Evolutionary conservation across 2,113 vertebrate species (phyloP), one percentile per base, ranked within the genome.

Genomic region (Tachysurus vachellii): DNA sequence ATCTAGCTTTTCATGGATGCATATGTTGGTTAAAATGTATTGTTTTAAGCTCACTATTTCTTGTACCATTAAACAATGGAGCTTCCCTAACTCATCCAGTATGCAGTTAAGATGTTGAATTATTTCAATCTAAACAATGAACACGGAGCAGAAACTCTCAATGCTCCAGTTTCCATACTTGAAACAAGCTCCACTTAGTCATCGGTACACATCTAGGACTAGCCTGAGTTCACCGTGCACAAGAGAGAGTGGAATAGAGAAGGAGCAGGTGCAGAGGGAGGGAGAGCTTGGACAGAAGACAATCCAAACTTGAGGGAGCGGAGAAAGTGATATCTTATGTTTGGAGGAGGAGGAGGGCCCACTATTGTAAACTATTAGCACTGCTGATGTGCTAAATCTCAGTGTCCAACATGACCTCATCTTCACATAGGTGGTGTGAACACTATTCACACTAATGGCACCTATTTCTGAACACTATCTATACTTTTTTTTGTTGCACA

Each of bases 301-400:
- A 47, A 50, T 16, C 36, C 50, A 26, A 53, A 53, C 5, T 53
- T 53, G 2, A 4, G 44, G 11, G n/a, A 36, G 53, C 14, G 26
- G 9, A 10, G 17, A 79, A 62, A 70, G 53, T n/a, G 68, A 44
- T 64, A n/a, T 54, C 36, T 14, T 28, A 23, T 12, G 26, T 54
- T 47, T 68, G 66, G 79, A 36, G 1, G 31, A 1, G 36, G 36
- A 36, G 36, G 54, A 57, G 54, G 53, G 62, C 80, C 73, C 84
- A 83, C 75, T 88, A 84, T 80, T 88, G 87, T 86, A 90, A 86
- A 90, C 80, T 50, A 86, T 31, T 21, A 71, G 80, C 77, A 82
- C 53, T 85, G 83, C 68, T 42, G 71, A 82, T 10, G 42, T 85
- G 82, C 80, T 71, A 80, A 66, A 59, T 53, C 19, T 84, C 56